A percentile compares a stretch with the other conserved stretches of the same genome.
phyloP scores from a whole-genome alignment of 1,140 invertebrate species.

The Drosophila parabipectinata region DNA sequence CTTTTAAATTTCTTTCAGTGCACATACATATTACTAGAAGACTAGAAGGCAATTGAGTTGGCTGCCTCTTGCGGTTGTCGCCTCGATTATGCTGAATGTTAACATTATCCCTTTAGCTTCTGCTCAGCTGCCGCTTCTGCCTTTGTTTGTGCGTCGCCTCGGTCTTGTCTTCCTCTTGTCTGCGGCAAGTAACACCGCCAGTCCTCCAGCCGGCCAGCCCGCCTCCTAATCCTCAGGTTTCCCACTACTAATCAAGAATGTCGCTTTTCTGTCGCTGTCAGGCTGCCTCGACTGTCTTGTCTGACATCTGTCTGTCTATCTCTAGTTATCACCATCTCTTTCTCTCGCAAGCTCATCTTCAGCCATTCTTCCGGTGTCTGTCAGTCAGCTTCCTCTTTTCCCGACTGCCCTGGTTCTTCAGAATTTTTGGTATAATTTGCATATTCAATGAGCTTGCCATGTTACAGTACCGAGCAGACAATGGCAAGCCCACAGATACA shows the following conservation, averaged over 20 bases:
- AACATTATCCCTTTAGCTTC: conserved; percentile 68
- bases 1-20: background rate
- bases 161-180: conserved; percentile 22
- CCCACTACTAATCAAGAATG: conserved; percentile 50
- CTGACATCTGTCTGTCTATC: conserved; percentile 68
- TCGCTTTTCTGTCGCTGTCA: conserved; percentile 30
- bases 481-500: conserved; percentile 4
- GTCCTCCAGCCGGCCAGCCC: background rate
- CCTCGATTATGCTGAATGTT: conserved; percentile 63
- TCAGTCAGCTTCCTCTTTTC: conserved; percentile 36
- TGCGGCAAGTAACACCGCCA: conserved; percentile 27
- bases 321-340: conserved; percentile 1
- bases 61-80: conserved; percentile 35
- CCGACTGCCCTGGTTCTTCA: conserved; percentile 35
- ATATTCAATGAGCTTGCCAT: conserved; percentile 75
- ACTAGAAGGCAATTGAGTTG: conserved; percentile 48
- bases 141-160: background rate
- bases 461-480: conserved; percentile 17
- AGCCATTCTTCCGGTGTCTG: conserved; percentile 3
- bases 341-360: background rate
- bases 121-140: conserved; percentile 3
- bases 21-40: conserved; percentile 11
- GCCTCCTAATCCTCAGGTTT: background rate
- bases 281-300: conserved; percentile 41
- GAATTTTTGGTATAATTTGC: conserved; percentile 78